Evolutionary conservation across 2,797 vertebrate species (phyloP).

Genomic region (Loris lydekkerianus): DNA sequence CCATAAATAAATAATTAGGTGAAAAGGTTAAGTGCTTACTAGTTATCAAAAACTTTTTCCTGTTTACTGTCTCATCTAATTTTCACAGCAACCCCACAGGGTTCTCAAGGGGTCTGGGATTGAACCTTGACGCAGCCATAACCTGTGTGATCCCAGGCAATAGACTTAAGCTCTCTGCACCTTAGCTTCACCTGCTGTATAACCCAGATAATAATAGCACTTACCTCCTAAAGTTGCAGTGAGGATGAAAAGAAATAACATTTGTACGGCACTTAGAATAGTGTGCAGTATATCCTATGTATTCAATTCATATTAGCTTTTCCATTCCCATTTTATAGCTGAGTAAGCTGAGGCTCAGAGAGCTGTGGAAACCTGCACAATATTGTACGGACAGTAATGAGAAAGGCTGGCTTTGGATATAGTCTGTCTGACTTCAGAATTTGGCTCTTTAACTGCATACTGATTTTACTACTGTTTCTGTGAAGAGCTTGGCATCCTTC

Average conservation of each 20-base stretch:
- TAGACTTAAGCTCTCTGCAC: neutral
- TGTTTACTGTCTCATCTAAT: neutral
- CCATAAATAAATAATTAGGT: neutral
- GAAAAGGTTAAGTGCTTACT: neutral
- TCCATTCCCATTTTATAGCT: slow-evolving; percentile 18
- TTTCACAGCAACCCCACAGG: neutral
- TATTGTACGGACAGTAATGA: neutral
- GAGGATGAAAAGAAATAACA: neutral
- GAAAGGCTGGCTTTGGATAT: neutral
- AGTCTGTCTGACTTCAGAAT: neutral
- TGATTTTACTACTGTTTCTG: neutral
- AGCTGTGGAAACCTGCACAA: neutral
- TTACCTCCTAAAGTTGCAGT: neutral
- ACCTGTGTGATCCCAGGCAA: neutral
- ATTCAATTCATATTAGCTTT: neutral
- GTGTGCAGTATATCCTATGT: neutral
- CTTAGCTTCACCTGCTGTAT: neutral
- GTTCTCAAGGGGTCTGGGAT: neutral
- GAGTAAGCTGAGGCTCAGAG: neutral
- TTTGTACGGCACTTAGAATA: neutral
- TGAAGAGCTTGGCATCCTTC: neutral
- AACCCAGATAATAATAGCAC: neutral
- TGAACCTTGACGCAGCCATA: neutral
- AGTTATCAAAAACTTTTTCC: neutral
- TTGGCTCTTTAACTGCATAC: neutral